A percentile compares a stretch with the other conserved stretches of the same genome.
Conservation (phyloP, 2,797 vertebrate species). For the Rhadinocentrus ornatus region DNA sequence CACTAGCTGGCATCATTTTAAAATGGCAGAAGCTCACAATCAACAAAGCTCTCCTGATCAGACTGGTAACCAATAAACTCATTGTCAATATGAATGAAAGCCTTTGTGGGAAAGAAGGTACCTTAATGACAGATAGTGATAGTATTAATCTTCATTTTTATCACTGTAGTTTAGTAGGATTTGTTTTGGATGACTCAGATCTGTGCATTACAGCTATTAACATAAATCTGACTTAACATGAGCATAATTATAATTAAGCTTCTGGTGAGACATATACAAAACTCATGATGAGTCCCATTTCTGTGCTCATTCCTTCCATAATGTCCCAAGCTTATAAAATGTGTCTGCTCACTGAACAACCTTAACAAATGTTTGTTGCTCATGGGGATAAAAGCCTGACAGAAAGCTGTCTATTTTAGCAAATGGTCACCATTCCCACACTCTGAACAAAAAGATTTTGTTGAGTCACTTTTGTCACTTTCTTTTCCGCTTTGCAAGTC, state of each 20-base stretch:
- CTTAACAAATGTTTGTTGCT: background rate
- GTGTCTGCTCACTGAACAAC: background rate
- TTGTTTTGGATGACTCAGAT: background rate
- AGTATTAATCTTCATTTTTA: background rate
- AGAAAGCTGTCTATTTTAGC: background rate
- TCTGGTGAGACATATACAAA: background rate
- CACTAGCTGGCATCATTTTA: background rate
- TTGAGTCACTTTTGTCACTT: conserved; percentile 4
- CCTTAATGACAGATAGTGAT: background rate
- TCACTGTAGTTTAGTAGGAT: background rate
- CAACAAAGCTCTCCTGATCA: background rate
- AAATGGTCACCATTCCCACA: background rate
- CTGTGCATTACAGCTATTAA: background rate
- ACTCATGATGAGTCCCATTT: background rate
- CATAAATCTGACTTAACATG: background rate
- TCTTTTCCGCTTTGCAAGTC: conserved; percentile 3
- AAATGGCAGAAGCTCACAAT: background rate
- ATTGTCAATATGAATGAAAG: background rate
- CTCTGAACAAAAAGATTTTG: background rate
- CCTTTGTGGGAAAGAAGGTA: background rate
- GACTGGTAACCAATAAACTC: background rate
- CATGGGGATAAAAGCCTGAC: background rate
- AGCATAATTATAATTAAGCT: background rate
- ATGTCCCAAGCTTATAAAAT: background rate
- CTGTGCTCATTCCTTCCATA: background rate